Base-by-base conservation (phyloP, 35 echinoderm and acorn worm genomes). In the Anneissia japonica region DNA sequence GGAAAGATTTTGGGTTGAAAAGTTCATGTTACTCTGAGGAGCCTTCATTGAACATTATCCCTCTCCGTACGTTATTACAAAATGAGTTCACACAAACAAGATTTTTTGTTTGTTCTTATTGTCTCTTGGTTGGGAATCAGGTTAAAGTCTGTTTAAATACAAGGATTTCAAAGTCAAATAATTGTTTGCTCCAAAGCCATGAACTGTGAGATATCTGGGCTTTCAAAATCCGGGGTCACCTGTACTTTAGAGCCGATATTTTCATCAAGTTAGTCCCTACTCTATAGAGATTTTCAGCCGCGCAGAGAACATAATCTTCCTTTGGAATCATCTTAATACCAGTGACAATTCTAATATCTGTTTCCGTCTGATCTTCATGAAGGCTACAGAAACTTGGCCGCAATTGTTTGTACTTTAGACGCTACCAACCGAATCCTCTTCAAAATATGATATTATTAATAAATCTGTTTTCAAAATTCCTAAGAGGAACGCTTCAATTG, bases 141-240 rank as follows among this genome's bases (percentile, higher is more conserved):
- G 51, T 64, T 64, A 64, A 64, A 64, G 51, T 64, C 51, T 64
- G 51, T 64, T 64, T 64, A 64, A 64, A 64, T 64, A 64, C 51
- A 23, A 19, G 11, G 7, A 64, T 64, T 64, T 64, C 21, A 64
- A 64, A 26, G 10, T 64, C 40, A 23, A 16, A n/a, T n/a, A n/a
- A 2, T 64, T 64, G 51, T 64, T 64, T 64, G 51, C 51, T 19
- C 51, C 26, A 23, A 64, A 64, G 51, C 51, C 19, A 23, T 64
- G 51, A 64, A 43, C 40, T 43, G 40, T 43, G 40, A 43, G 40
- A 4, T 4, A 43, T 43, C 40, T 14, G 14, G 40, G 40, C 4
- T 14, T 43, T 43, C 4, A 43, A 6, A 14, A 43, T 43, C 40
- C 40, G 40, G 40, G 51, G 51, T 64, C 10, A 64, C 51, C 2